Base-by-base conservation (phyloP, 1,140 invertebrate species). In the Drosophila ambigua region DNA sequence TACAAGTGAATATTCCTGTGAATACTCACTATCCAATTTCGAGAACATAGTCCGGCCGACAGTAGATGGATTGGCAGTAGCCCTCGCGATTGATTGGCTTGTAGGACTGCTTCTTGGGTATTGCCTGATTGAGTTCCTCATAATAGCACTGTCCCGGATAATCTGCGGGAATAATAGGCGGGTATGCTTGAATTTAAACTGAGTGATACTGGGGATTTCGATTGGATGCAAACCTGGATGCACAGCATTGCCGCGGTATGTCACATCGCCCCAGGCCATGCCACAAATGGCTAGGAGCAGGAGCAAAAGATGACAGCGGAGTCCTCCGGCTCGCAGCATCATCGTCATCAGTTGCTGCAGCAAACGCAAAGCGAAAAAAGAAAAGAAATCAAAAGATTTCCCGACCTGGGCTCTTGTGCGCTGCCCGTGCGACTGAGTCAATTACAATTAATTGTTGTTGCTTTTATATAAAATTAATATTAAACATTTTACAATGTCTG, bases 391-490 rank as follows among this genome's bases (percentile, higher is more conserved):
- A 50, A 43, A 53, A 15, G 23, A 49, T 45, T 15, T n/a, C 16
- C 60, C 55, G 68, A 81, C 76, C 83, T 83, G 49, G 35, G 54
- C 65, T 39, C 53, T 67, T 60, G 76, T 62, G 46, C 62, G 77
- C 63, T 72, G 53, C 61, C 69, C 63, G 68, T 74, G 74, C 85
- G 85, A 91, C 90, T 91, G 90, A 84, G 67, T 71, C 74, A 81
- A 78, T 74, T 81, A 72, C 69, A 91, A 91, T 83, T 90, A 87
- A 91, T 91, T 91, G 85, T 91, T 90, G 89, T 84, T 91, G 85
- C 90, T 90, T 91, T 91, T 91, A 91, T 91, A 91, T 91, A 81
- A 88, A 90, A 91, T 90, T 90, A 89, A 88, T 88, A 89, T 79
- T 83, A 73, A 79, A 75, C 74, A 77, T 58, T 59, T 5, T 57